A percentile compares a stretch with the other conserved stretches of the same genome.
phyloP scores from a whole-genome alignment of 2,888 invertebrate genomes.

The Hedya salicella region DNA sequence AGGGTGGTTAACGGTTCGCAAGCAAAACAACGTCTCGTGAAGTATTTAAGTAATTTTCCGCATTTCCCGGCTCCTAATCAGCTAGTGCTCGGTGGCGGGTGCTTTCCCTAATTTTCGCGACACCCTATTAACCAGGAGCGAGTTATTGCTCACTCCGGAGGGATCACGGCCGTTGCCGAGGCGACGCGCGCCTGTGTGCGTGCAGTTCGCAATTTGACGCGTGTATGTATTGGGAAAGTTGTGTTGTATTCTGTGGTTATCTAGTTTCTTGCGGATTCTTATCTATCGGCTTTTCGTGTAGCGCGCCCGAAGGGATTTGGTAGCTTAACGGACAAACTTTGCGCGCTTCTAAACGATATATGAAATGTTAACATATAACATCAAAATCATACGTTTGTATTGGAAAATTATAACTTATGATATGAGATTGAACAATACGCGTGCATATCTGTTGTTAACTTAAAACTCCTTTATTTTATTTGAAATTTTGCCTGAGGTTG shows the following conservation, averaged over 20 bases:
- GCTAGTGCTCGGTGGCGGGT: constrained; percentile 67
- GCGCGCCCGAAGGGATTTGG: constrained; percentile 52
- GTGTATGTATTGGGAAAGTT: constrained; percentile 62
- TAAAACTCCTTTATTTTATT: no score
- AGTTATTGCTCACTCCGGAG: constrained; percentile 73
- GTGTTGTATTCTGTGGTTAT: constrained; percentile 66
- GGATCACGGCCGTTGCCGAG: constrained; percentile 68
- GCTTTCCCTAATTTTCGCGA: constrained; percentile 78
- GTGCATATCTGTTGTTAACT: no score
- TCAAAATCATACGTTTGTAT: no score
- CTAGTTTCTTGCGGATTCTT: constrained; percentile 70
- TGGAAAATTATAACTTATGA: no score
- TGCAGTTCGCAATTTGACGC: constrained; percentile 57
- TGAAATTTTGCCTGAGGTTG: no score
- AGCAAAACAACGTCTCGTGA: constrained; percentile 59
- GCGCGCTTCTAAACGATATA: constrained; percentile 9
- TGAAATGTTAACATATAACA: neutral
- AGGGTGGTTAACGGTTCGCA: constrained; percentile 46
- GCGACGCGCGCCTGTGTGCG: constrained; percentile 65
- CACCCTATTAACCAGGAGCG: constrained; percentile 76
- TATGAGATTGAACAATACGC: no score
- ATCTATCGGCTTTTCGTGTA: constrained; percentile 52
- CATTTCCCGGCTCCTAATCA: constrained; percentile 72
- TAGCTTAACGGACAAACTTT: constrained; percentile 49
- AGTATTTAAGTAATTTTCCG: constrained; percentile 77